A percentile compares a stretch with the other conserved stretches of the same genome.
Conservation (phyloP, 2,797 vertebrate genomes). For the Linurgus olivaceus region DNA sequence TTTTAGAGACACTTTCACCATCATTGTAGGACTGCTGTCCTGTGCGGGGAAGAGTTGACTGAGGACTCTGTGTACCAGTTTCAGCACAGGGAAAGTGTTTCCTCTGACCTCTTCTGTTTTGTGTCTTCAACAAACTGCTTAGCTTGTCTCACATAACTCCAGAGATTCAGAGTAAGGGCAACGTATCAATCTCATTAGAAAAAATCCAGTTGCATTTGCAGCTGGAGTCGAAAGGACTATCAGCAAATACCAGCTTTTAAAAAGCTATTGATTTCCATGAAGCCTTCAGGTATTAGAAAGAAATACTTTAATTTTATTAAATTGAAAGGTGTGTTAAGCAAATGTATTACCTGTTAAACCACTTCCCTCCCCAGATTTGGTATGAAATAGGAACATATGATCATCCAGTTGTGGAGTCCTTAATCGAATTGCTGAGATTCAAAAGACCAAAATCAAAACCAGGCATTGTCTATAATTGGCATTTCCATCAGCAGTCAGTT, state of each 20-base stretch:
- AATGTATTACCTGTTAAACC: background rate
- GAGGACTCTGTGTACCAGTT: background rate
- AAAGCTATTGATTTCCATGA: background rate
- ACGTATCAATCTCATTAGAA: background rate
- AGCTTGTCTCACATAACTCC: background rate
- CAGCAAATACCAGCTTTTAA: background rate
- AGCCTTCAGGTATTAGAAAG: background rate
- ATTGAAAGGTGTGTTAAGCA: background rate
- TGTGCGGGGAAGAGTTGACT: fast-evolving
- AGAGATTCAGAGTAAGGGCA: background rate
- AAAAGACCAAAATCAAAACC: background rate
- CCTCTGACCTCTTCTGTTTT: background rate
- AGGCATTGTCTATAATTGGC: background rate
- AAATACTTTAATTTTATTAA: background rate
- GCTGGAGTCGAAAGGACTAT: background rate
- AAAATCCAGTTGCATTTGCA: background rate
- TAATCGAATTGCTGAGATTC: background rate
- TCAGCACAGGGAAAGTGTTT: background rate
- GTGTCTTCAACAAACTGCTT: background rate
- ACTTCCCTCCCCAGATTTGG: background rate
- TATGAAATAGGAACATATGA: background rate
- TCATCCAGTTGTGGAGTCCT: background rate
- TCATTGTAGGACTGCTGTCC: background rate
- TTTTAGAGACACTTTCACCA: background rate
- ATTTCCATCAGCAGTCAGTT: background rate